Evolutionary conservation across 2,888 invertebrate species (phyloP).

Genomic region (Bombyx huttoni): DNA sequence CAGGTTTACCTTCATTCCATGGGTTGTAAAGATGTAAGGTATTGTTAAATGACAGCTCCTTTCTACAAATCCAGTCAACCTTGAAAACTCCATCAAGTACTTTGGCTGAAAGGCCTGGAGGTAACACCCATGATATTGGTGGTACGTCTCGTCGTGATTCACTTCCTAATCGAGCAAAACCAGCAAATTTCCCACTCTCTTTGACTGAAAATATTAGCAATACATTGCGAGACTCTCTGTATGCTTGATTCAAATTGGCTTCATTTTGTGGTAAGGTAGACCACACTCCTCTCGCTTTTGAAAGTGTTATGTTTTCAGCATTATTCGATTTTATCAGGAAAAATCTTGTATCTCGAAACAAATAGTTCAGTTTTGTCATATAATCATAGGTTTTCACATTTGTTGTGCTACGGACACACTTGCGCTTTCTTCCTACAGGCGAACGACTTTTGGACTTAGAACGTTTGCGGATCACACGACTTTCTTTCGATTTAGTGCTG

Average conservation of each 20-base stretch:
- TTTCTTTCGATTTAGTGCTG: constrained; percentile 77
- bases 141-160: constrained; percentile 92
- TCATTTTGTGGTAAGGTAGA: constrained; percentile 98
- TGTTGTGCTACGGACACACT: constrained; percentile 34
- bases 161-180: constrained; percentile 91
- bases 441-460: constrained; percentile 53
- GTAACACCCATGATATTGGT: constrained; percentile 93
- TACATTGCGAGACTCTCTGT: constrained; percentile 92
- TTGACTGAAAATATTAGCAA: constrained; percentile 97
- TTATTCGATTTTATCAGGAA: constrained; percentile 99
- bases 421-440: constrained; percentile 48
- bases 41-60: constrained; percentile 92
- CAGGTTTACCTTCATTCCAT: constrained; percentile 98
- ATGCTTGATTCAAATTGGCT: constrained; percentile 95
- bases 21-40: constrained; percentile 95
- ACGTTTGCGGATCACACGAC: constrained; percentile 72
- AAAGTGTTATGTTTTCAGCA: constrained; percentile 94
- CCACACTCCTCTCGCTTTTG: constrained; percentile 97
- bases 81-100: constrained; percentile 96
- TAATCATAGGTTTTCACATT: constrained; percentile 84
- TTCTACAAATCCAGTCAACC: constrained; percentile 97
- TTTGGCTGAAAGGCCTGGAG: constrained; percentile 92
- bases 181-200: constrained; percentile 96
- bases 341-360: constrained; percentile 94
- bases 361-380: constrained; percentile 90